phyloP scores from a whole-genome alignment of 2,113 vertebrate genomes.

The Dinomys branickii region DNA sequence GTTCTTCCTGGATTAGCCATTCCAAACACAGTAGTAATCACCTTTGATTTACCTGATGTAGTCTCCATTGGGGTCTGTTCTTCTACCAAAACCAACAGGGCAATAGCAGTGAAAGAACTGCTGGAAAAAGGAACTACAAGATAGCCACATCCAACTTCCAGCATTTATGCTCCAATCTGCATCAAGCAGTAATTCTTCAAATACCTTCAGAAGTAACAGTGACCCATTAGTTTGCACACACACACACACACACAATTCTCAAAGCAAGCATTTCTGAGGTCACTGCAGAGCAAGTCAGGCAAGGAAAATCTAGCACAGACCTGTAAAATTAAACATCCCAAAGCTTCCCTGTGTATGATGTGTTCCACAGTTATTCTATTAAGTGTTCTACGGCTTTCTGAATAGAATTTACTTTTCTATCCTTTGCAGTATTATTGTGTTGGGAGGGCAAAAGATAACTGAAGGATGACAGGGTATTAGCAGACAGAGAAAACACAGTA shows the following conservation, averaged over 20 bases:
- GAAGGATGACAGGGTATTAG: not conserved
- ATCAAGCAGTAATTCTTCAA: constrained; percentile 96
- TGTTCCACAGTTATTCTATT: too few relatives aligned
- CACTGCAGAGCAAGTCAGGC: constrained; percentile 44
- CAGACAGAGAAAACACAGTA: not conserved
- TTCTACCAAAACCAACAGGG: constrained; percentile 95
- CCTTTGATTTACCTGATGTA: constrained; percentile 91
- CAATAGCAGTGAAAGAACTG: constrained; percentile 99
- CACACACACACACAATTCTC: not conserved
- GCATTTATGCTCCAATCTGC: constrained; percentile 98
- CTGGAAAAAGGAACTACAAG: constrained; percentile 98
- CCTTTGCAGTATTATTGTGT: not conserved
- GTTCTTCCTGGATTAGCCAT: constrained; percentile 37
- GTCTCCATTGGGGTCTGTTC: constrained; percentile 97
- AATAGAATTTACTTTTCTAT: constrained; percentile 28
- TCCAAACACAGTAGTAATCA: constrained; percentile 32
- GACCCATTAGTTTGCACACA: constrained; percentile 63
- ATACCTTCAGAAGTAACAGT: constrained; percentile 88
- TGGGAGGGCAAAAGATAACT: constrained; percentile 12
- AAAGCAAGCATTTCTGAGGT: constrained; percentile 60
- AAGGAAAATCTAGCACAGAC: constrained; percentile 63
- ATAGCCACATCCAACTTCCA: constrained; percentile 99
- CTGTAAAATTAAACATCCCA: constrained; percentile 44
- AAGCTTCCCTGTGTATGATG: not conserved
- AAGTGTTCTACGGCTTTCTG: too few relatives aligned